A percentile compares a stretch with the other conserved stretches of the same genome.
These are phyloP conservation scores for Threskiornis aethiopicus DNA, from an alignment of 2,797 vertebrate genomes.

Conservation along the genomic window DNA sequence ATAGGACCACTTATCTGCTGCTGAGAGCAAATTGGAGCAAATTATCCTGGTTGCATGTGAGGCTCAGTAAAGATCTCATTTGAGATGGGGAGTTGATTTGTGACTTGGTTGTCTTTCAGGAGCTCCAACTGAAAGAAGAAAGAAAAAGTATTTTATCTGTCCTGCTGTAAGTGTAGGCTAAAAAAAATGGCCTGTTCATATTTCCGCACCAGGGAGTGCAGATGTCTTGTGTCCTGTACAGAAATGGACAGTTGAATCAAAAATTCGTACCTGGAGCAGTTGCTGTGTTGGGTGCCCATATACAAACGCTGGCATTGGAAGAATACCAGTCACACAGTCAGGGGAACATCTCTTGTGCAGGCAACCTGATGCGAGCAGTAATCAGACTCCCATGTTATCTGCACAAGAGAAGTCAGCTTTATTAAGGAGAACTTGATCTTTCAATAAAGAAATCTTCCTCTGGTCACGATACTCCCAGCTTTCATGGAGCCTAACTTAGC, in stretches of 20 bases:
- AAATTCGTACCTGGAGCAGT: background rate
- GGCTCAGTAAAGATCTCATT: background rate
- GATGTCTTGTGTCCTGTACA: background rate
- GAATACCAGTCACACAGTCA: background rate
- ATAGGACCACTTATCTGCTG: background rate
- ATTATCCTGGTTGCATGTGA: background rate
- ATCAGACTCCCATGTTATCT: background rate
- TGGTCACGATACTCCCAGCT: background rate
- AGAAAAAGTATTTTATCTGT: background rate
- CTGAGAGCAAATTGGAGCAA: background rate
- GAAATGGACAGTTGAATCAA: background rate
- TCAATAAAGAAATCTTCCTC: background rate
- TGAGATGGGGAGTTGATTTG: background rate
- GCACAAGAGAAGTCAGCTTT: background rate
- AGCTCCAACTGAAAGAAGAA: background rate
- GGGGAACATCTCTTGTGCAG: background rate
- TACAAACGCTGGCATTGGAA: background rate
- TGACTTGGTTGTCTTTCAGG: background rate
- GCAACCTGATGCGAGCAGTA: background rate
- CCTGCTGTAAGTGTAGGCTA: background rate
- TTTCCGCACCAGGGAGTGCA: accelerated
- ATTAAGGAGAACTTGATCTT: background rate
- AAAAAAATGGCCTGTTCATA: background rate
- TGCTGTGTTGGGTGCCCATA: background rate
- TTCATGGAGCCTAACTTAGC: background rate